Evolutionary conservation across 2,888 invertebrate genomes (phyloP), one percentile per base, ranked within the genome.

Genomic region (Caenorhabditis plicata): DNA sequence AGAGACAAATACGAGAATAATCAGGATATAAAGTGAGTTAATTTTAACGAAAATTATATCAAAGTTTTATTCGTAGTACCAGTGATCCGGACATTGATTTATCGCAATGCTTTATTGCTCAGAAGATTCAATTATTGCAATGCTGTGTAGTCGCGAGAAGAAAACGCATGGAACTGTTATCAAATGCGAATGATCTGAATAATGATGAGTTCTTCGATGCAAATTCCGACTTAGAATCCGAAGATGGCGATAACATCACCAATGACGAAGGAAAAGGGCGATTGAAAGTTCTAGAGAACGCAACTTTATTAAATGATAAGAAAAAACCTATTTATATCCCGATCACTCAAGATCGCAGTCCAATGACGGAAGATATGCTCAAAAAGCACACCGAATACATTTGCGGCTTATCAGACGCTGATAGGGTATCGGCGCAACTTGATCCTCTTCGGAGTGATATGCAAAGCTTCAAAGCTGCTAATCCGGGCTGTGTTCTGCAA

Each of bases 391-490:
- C 92, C 0, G 90, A 92, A 81, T 87, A 91, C 44, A 87, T 96
- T 85, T 86, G 92, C 42, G 88, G 90, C 71, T 84, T 95, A 25
- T 92, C 92, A 2, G 89, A 91, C 1, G 89, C 90, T 80, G 86
- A 92, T 64, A 86, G 93, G 51, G 91, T 94, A 0, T 87, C 90
- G 80, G 89, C 96, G 86, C 95, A 96, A 90, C 90, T 92, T 81
- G 92, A 93, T 0, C 91, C 92, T 0, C 85, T 98, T 13, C 85
- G 91, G 1, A 94, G 95, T 0, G 98, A 98, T 80, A 95, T 96
- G 94, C 92, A 95, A 82, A 90, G 95, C 0, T 98, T 98, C 82
- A 98, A 96, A 85, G 88, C 96, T 2, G 96, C 96, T 3, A 98
- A 98, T 85, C 95, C 95, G 0, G 90, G 89, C 4, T 88, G 89